These are phyloP conservation scores for Bimastos eiseni DNA, from an alignment of 2,888 invertebrate species.

Conservation along the genomic window DNA sequence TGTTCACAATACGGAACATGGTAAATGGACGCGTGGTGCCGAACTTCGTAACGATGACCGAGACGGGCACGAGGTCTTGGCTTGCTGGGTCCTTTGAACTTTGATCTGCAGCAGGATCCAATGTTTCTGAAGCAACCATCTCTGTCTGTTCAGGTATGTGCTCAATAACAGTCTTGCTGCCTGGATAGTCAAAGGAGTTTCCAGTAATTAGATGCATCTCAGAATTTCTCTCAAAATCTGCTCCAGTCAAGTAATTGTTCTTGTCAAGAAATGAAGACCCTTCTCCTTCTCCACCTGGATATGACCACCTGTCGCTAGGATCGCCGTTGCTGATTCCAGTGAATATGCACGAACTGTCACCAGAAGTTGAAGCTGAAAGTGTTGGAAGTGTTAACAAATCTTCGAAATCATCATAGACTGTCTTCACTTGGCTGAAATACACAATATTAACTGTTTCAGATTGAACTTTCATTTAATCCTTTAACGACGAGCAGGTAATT, in stretches of 20 bases:
- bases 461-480: too few species aligned
- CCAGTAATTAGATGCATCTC: not conserved
- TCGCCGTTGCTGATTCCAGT: not conserved
- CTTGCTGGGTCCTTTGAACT: not conserved
- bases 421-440: not conserved
- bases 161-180: not conserved
- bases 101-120: not conserved
- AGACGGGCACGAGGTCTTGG: not conserved
- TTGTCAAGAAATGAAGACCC: not conserved
- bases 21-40: slow-evolving; percentile 19
- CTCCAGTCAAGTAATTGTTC: not conserved
- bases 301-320: not conserved
- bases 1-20: slow-evolving; percentile 21
- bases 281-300: not conserved
- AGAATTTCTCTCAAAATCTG: not conserved
- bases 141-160: not conserved
- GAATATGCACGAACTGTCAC: not conserved
- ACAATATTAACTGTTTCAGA: too few species aligned
- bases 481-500: too few species aligned
- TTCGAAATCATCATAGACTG: not conserved
- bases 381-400: not conserved
- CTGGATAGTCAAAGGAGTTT: not conserved
- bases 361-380: not conserved
- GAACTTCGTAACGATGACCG: slow-evolving; percentile 1
- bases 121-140: not conserved